Conservation (phyloP, 2,888 invertebrate species). For the Apamea sordens region DNA sequence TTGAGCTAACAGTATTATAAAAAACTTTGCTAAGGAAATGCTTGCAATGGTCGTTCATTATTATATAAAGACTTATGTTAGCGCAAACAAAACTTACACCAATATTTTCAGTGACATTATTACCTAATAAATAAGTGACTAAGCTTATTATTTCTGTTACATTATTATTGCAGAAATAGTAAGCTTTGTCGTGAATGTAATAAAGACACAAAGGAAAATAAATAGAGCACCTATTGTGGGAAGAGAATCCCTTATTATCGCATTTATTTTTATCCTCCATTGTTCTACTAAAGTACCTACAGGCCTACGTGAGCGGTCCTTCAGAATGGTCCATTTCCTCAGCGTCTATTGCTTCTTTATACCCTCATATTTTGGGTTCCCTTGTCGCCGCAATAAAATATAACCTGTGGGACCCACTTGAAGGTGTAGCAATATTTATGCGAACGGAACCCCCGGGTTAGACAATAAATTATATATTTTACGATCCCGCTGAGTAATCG, state of each 20-base stretch:
- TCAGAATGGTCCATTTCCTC: constrained; percentile 48
- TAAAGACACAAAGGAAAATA: constrained; percentile 35
- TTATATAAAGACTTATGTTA: constrained; percentile 1
- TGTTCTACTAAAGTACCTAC: constrained; percentile 32
- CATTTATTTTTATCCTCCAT: constrained; percentile 51
- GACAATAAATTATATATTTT: constrained; percentile 86
- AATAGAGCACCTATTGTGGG: constrained; percentile 19
- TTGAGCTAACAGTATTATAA: neutral
- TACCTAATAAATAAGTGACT: neutral
- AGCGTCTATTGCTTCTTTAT: constrained; percentile 49
- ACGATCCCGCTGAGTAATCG: constrained; percentile 85
- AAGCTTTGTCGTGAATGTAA: constrained; percentile 16
- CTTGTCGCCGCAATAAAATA: constrained; percentile 76
- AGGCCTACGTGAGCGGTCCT: constrained; percentile 29
- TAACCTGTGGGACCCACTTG: constrained; percentile 74
- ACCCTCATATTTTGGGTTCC: constrained; percentile 60
- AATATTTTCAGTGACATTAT: constrained; percentile 5
- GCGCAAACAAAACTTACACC: neutral
- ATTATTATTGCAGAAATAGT: constrained; percentile 18
- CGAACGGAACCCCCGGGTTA: constrained; percentile 67
- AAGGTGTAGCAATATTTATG: constrained; percentile 80
- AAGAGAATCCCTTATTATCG: constrained; percentile 34
- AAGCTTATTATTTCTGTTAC: constrained; percentile 10
- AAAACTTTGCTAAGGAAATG: neutral
- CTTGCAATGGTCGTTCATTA: neutral